Conservation (phyloP, 2,888 invertebrate species). For the Agriopis aurantiaria region DNA sequence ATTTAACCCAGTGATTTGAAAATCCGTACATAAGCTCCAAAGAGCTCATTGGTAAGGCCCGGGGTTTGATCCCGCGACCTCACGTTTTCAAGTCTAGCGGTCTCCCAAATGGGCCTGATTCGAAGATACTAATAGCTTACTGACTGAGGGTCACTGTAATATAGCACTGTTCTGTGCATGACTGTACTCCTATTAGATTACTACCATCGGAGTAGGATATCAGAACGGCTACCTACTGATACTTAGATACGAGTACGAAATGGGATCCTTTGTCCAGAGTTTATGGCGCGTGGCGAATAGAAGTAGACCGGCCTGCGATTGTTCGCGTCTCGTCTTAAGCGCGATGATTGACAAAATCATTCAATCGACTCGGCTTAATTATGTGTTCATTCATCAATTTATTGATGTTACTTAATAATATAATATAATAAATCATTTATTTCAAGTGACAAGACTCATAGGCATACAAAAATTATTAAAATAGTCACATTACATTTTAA, state of each 20-base stretch:
- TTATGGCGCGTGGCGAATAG: constrained; percentile 66
- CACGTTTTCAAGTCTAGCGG: too few relatives aligned
- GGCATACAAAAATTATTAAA: too few relatives aligned
- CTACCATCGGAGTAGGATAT: constrained; percentile 16
- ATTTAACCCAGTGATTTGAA: too few relatives aligned
- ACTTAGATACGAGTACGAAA: constrained; percentile 23
- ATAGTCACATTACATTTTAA: too few relatives aligned
- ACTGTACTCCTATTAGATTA: constrained; percentile 18
- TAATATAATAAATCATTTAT: too few relatives aligned
- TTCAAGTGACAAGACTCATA: too few relatives aligned
- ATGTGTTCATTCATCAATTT: constrained; percentile 34
- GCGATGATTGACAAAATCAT: constrained; percentile 39
- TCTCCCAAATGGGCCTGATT: too few relatives aligned
- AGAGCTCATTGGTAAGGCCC: too few relatives aligned
- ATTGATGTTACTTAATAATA: constrained; percentile 5
- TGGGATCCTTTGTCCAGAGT: constrained; percentile 60
- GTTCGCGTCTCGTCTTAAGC: constrained; percentile 37
- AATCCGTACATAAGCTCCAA: too few relatives aligned
- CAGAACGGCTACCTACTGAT: background rate
- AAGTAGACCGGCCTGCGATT: constrained; percentile 57
- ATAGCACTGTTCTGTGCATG: constrained; percentile 5
- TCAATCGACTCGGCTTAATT: constrained; percentile 35
- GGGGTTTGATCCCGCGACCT: too few relatives aligned
- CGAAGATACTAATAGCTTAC: background rate
- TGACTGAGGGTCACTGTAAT: background rate